Evolutionary conservation across 64 coral and sea anemone genomes (phyloP).

Genomic region (Orbicella faveolata): DNA sequence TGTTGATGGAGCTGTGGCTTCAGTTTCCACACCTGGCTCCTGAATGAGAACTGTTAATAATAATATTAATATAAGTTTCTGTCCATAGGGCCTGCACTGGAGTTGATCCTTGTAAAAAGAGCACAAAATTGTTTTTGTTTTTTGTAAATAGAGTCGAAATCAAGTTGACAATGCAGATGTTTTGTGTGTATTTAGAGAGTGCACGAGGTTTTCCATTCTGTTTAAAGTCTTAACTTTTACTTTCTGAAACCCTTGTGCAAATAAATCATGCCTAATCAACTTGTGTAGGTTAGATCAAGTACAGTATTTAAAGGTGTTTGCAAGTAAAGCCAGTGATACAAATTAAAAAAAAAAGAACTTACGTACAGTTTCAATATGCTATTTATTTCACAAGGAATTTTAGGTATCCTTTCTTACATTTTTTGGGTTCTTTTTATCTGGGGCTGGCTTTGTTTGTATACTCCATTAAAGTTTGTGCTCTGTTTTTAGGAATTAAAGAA

Average conservation of each 20-base stretch:
- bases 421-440: not conserved
- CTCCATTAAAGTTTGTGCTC: conserved; percentile 1
- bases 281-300: not conserved
- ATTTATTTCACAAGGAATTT: conserved; percentile 14
- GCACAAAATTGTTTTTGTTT: conserved; percentile 1
- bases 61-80: conserved; percentile 16
- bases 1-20: conserved; percentile 86
- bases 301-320: conserved; percentile 24
- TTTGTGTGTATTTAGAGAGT: conserved; percentile 37
- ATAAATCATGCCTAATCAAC: conserved; percentile 35
- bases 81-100: conserved; percentile 7
- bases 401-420: not conserved
- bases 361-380: not conserved
- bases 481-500: conserved; percentile 9
- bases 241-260: conserved; percentile 17
- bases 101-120: conserved; percentile 14
- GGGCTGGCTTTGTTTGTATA: conserved; percentile 17
- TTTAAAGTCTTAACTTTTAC: conserved; percentile 40
- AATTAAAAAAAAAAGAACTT: not conserved
- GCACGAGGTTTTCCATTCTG: conserved; percentile 27
- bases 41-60: conserved; percentile 40
- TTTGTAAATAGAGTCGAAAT: conserved; percentile 45
- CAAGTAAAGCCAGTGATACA: conserved; percentile 15
- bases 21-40: conserved; percentile 70
- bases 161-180: not conserved